A percentile compares a stretch with the other conserved stretches of the same genome.
Conservation (phyloP, 2,797 vertebrate species). For the Halcyon smyrnensis region DNA sequence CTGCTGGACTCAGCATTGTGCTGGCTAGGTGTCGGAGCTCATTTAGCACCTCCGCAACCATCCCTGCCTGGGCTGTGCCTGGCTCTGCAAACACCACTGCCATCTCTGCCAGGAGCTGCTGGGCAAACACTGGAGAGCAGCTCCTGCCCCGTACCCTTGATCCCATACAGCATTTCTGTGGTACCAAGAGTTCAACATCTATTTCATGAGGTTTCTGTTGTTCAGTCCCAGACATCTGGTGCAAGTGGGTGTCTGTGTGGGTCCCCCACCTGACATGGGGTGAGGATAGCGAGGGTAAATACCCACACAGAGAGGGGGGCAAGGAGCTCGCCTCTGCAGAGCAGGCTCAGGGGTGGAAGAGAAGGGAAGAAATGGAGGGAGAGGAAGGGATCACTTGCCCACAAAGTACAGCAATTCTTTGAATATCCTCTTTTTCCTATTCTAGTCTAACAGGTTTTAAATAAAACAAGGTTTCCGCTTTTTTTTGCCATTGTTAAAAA, state of each 20-base stretch:
- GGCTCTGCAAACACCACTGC: neutral
- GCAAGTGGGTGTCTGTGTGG: accelerated
- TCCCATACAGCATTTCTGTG: accelerated
- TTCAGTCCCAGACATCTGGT: too few relatives aligned
- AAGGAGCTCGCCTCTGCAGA: neutral
- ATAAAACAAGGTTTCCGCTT: neutral
- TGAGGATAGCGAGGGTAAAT: neutral
- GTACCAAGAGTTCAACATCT: neutral
- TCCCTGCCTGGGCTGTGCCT: neutral
- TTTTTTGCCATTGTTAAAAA: neutral
- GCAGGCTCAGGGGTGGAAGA: neutral
- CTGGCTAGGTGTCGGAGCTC: neutral
- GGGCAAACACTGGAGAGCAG: accelerated
- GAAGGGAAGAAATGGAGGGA: neutral
- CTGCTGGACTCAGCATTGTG: accelerated
- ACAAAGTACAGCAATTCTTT: neutral
- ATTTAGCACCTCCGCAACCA: accelerated
- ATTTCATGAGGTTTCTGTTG: accelerated
- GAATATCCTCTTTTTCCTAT: neutral
- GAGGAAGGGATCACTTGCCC: neutral
- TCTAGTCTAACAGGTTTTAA: neutral
- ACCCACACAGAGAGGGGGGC: neutral
- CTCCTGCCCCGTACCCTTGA: neutral
- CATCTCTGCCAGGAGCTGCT: accelerated
- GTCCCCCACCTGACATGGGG: accelerated